A percentile compares a stretch with the other conserved stretches of the same genome.
phyloP scores from a whole-genome alignment of 2,888 invertebrate species.

The Bombylius major region DNA sequence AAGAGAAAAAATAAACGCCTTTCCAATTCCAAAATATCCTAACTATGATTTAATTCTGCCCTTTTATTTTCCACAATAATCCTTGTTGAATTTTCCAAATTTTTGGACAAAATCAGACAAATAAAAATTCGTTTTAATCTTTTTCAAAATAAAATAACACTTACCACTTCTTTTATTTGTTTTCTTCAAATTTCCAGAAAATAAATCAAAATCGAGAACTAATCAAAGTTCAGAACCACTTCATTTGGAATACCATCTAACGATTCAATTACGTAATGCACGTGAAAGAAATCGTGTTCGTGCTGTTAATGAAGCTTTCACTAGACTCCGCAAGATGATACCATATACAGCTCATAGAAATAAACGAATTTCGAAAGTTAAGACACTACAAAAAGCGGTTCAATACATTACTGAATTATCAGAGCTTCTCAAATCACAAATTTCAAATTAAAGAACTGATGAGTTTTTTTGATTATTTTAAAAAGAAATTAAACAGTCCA shows the following conservation, averaged over 20 bases:
- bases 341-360: conserved; percentile 43
- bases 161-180: too few relatives aligned
- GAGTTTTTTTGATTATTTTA: too few relatives aligned
- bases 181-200: too few relatives aligned
- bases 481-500: background rate
- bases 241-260: background rate
- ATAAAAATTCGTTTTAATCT: too few relatives aligned
- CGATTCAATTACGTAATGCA: conserved; percentile 39
- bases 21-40: too few relatives aligned
- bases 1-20: too few relatives aligned
- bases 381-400: conserved; percentile 48
- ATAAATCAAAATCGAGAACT: too few relatives aligned
- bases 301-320: conserved; percentile 50
- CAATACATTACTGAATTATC: conserved; percentile 45
- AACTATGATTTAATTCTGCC: too few relatives aligned
- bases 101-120: too few relatives aligned
- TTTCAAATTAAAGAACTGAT: background rate
- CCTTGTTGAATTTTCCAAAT: too few relatives aligned
- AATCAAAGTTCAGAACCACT: background rate
- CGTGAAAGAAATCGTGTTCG: conserved; percentile 49
- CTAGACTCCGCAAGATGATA: conserved; percentile 43
- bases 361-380: conserved; percentile 49
- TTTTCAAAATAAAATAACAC: too few relatives aligned
- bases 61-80: too few relatives aligned
- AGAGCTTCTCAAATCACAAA: background rate